phyloP scores from a whole-genome alignment of 2,113 vertebrate genomes.

The Labeo rohita region DNA sequence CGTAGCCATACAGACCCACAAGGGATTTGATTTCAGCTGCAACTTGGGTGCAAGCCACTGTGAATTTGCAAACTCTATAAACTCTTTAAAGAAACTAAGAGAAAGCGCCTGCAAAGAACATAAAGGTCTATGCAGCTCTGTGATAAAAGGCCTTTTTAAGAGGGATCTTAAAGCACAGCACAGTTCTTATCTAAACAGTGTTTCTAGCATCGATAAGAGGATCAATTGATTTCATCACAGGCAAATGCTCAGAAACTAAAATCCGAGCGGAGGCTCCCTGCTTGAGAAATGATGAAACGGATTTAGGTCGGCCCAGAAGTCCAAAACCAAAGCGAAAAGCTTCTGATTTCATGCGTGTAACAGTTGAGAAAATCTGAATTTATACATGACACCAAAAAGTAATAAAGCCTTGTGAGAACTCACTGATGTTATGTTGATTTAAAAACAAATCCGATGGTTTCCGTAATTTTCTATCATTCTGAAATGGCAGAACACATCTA shows the following conservation, averaged over 20 bases:
- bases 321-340: conserved; percentile 14
- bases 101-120: neutral
- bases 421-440: neutral
- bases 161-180: conserved; percentile 15
- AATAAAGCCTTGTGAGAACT: neutral
- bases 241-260: conserved; percentile 30
- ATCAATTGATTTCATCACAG: conserved; percentile 53
- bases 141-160: conserved; percentile 21
- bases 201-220: conserved; percentile 40
- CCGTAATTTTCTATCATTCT: neutral
- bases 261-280: conserved; percentile 45
- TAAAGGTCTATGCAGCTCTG: neutral
- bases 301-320: conserved; percentile 29
- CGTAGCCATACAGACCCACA: neutral
- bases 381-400: neutral
- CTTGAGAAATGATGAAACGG: conserved; percentile 46
- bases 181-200: conserved; percentile 28
- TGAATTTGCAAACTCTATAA: neutral
- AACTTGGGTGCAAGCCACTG: neutral
- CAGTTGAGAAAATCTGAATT: neutral
- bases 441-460: neutral
- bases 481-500: neutral
- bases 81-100: neutral
- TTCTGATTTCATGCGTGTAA: neutral
- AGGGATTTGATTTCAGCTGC: conserved; percentile 6